Base-by-base conservation (phyloP, 2,888 invertebrate genomes). In the Platycnemis pennipes region DNA sequence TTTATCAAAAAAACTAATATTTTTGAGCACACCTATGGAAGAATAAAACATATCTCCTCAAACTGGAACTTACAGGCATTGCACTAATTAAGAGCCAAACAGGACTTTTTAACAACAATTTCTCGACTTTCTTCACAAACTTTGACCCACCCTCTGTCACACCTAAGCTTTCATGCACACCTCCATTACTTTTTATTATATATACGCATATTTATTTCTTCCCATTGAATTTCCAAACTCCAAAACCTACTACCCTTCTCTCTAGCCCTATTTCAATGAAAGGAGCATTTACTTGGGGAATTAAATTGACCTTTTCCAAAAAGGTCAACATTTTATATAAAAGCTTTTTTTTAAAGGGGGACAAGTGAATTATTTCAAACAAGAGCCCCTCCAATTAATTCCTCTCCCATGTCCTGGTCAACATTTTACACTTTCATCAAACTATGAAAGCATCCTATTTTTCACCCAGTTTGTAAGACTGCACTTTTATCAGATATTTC, bases 61-160 rank as follows among this genome's bases (percentile, higher is more conserved):
- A 91, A 91, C 91, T 91, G 87, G 87, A 87, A 87, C 87, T 87
- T 87, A 87, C 87, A 46, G 91, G 91, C 91, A 91, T 91, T 91
- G 91, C 91, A 91, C 91, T 91, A 91, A 91, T 91, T 56, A 91
- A 91, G 91, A 91, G 91, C 91, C 91, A 91, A 91, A 91, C 91
- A 63, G 91, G 91, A 91, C 91, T 91, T 44, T 91, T 91, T 63
- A 91, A 91, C 91, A 91, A 91, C 87, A 87, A 46, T 44, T 63
- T 45, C 91, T 91, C 69, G 26, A 37, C 63, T 91, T 91, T 63
- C 91, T 91, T 91, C 44, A n/a, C 91, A 91, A 91, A 56, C 91
- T 91, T 91, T 91, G 63, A 91, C 91, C 91, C 91, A 91, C 91
- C 91, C 91, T 91, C 91, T 91, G 91, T 91, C 91, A 91, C 91